These are phyloP conservation scores for Ornithorhynchus anatinus DNA, from an alignment of 2,113 vertebrate genomes.

Conservation along the genomic window DNA sequence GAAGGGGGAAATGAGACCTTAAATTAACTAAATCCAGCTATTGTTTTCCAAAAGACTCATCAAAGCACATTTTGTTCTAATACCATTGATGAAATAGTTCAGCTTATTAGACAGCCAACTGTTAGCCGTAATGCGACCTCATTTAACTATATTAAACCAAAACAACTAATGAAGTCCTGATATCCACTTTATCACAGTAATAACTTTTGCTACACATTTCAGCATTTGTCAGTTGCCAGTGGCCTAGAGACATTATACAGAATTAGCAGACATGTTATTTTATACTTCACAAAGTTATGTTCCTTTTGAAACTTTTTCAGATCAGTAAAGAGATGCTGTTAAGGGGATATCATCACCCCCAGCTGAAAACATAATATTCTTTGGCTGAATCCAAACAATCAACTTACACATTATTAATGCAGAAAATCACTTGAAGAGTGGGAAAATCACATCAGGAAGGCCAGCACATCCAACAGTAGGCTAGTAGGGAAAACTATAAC, in stretches of 20 bases:
- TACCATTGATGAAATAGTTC: conserved; percentile 43
- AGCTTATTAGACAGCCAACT: conserved; percentile 43
- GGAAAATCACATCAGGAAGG: too few relatives aligned
- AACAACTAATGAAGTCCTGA: conserved; percentile 19
- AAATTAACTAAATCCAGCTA: conserved; percentile 21
- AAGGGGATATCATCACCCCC: neutral
- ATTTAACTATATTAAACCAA: conserved; percentile 44
- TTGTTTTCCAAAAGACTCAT: conserved; percentile 31
- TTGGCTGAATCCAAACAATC: too few relatives aligned
- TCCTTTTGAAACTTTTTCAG: neutral
- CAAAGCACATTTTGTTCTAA: conserved; percentile 38
- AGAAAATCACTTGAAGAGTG: too few relatives aligned
- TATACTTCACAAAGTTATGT: neutral
- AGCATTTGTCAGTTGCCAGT: conserved; percentile 8
- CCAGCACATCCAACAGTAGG: too few relatives aligned
- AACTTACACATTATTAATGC: too few relatives aligned
- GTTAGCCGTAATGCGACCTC: conserved; percentile 12
- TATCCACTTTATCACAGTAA: neutral
- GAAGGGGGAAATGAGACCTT: conserved; percentile 1
- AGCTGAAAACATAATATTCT: too few relatives aligned
- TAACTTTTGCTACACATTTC: conserved; percentile 44
- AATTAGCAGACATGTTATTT: neutral
- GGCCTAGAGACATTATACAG: neutral
- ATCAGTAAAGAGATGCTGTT: neutral
- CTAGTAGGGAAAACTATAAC: too few relatives aligned